These are phyloP conservation scores for Parazoanthus atlanticus DNA, from an alignment of 92 coral and sea anemone species.

Conservation along the genomic window DNA sequence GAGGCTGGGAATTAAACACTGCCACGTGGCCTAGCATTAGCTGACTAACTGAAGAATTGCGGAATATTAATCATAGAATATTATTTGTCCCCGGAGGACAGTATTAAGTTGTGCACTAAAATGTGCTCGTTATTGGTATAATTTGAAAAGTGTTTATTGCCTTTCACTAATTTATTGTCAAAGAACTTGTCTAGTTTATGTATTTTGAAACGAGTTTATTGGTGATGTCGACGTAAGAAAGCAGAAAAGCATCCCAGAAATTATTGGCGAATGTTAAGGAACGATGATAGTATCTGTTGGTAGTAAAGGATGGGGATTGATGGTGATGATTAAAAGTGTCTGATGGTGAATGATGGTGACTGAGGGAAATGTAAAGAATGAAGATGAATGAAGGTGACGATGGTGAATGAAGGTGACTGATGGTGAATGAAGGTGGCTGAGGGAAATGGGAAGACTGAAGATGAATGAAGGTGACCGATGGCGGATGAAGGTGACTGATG, in stretches of 20 bases:
- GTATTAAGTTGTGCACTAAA: background rate
- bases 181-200: background rate
- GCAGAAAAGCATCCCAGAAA: background rate
- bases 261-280: too few relatives aligned
- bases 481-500: too few relatives aligned
- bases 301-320: background rate
- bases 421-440: too few relatives aligned
- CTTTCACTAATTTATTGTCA: background rate
- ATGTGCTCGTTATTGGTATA: background rate
- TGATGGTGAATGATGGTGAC: background rate
- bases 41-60: too few relatives aligned
- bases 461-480: too few relatives aligned
- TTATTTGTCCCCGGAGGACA: background rate
- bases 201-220: background rate
- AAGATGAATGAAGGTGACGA: too few relatives aligned
- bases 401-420: too few relatives aligned
- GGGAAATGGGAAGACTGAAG: too few relatives aligned
- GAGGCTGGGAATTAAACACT: background rate
- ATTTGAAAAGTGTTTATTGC: background rate
- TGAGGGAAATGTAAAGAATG: too few relatives aligned
- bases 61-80: too few relatives aligned
- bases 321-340: background rate
- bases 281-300: background rate
- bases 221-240: background rate
- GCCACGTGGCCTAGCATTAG: background rate